Conservation (phyloP, 2,888 invertebrate species). For the Caenorhabditis sp. region DNA sequence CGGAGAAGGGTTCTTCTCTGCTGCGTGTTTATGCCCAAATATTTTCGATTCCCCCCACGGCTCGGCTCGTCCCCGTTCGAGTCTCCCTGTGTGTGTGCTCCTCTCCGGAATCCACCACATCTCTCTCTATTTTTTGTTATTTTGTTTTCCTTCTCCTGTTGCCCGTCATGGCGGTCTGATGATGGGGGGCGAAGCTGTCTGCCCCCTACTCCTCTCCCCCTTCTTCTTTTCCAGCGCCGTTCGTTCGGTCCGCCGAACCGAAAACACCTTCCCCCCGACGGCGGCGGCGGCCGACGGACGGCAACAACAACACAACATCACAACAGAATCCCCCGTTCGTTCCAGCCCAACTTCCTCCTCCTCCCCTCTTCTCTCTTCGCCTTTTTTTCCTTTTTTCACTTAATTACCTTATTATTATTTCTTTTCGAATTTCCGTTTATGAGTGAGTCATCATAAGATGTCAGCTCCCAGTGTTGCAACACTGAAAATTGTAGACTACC, state of each 20-base stretch:
- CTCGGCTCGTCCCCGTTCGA: too few relatives aligned
- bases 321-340: conserved; percentile 18
- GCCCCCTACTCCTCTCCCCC: too few relatives aligned
- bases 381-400: not conserved
- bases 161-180: conserved; percentile 22
- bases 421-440: not conserved
- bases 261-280: conserved; percentile 45
- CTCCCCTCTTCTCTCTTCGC: not conserved
- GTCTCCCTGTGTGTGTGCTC: too few relatives aligned
- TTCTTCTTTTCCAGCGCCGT: too few relatives aligned
- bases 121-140: conserved; percentile 44
- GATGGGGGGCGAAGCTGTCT: conserved; percentile 11
- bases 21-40: conserved; percentile 34
- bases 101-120: conserved; percentile 19
- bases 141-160: conserved; percentile 31
- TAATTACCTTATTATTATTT: conserved; percentile 1
- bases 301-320: conserved; percentile 37
- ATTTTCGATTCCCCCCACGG: conserved; percentile 19
- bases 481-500: too few relatives aligned
- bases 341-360: too few relatives aligned
- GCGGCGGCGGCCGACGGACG: not conserved
- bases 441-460: too few relatives aligned
- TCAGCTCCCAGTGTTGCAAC: too few relatives aligned
- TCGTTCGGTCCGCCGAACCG: too few relatives aligned
- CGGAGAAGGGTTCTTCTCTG: not conserved